A percentile compares a stretch with the other conserved stretches of the same genome.
Conservation (phyloP, 2,113 vertebrate species). For the Pomatorhinus ruficollis region DNA sequence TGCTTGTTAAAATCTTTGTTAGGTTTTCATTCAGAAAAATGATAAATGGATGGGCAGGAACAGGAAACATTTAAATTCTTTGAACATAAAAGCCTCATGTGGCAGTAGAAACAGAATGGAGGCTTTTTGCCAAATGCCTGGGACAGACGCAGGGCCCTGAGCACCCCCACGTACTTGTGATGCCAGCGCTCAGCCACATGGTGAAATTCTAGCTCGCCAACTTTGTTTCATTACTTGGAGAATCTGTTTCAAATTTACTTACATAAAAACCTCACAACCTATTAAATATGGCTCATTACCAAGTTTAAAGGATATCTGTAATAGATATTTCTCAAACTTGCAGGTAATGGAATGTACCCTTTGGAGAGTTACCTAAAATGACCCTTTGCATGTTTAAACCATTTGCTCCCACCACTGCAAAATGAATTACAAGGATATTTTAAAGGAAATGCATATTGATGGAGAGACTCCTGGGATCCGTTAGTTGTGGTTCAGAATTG, state of each 20-base stretch:
- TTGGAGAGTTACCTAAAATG: conserved; percentile 53
- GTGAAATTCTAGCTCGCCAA: conserved; percentile 50
- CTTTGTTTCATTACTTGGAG: conserved; percentile 54
- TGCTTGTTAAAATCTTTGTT: background rate
- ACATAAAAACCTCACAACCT: background rate
- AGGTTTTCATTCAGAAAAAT: conserved; percentile 19
- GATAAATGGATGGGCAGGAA: conserved; percentile 41
- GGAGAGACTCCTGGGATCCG: background rate
- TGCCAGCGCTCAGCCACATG: conserved; percentile 36
- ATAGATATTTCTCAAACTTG: conserved; percentile 28
- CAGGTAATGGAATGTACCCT: conserved; percentile 18
- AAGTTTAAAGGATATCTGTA: conserved; percentile 46
- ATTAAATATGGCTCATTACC: conserved; percentile 56
- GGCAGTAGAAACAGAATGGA: conserved; percentile 27
- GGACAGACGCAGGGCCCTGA: background rate
- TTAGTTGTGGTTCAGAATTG: background rate
- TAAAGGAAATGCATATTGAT: background rate
- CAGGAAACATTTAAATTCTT: conserved; percentile 8
- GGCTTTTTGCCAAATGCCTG: conserved; percentile 33
- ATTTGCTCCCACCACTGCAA: background rate
- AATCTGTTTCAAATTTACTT: conserved; percentile 67
- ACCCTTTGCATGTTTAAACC: conserved; percentile 17
- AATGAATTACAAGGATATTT: conserved; percentile 3
- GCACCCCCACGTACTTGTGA: conserved; percentile 23
- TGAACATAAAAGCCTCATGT: conserved; percentile 24